Percentiles rank a stretch among this genome's conserved stretches.
phyloP scores from a whole-genome alignment of 2,888 invertebrate species.

The Pristionchus entomophagus region DNA sequence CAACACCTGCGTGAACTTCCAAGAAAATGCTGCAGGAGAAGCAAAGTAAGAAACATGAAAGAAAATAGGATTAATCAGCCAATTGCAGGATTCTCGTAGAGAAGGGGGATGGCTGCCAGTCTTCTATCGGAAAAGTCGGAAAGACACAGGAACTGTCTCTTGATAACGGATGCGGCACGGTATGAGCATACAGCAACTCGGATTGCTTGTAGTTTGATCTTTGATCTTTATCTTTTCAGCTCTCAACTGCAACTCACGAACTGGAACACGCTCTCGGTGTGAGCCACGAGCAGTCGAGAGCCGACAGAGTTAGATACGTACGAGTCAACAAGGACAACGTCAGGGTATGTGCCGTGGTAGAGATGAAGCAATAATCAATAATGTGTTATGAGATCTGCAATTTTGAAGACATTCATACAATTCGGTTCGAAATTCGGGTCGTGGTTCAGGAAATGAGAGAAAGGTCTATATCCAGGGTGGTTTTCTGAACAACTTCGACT shows the following conservation, averaged over 20 bases:
- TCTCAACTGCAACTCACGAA: conserved; percentile 24
- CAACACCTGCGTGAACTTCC: conserved; percentile 30
- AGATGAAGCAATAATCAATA: too few species aligned
- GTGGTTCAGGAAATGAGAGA: too few species aligned
- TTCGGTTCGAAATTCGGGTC: too few species aligned
- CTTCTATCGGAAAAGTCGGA: neutral
- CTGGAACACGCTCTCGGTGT: conserved; percentile 35
- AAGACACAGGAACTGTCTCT: conserved; percentile 24
- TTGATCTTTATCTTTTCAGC: neutral
- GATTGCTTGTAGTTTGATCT: neutral
- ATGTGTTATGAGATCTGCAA: too few species aligned
- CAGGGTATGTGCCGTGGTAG: neutral
- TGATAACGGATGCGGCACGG: conserved; percentile 19
- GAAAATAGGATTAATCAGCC: too few species aligned
- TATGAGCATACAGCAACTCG: too few species aligned
- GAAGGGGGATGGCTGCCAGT: neutral
- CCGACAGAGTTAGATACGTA: conserved; percentile 17
- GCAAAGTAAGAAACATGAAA: neutral
- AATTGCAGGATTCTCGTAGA: neutral
- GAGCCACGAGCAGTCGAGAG: conserved; percentile 21
- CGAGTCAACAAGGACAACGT: conserved; percentile 9
- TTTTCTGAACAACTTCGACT: neutral
- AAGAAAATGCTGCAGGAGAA: conserved; percentile 15
- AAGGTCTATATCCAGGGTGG: neutral
- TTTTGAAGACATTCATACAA: too few species aligned